Percentiles rank a stretch among this genome's conserved stretches.
Conservation (phyloP, 2,888 invertebrate species). For the Villa cingulata region DNA sequence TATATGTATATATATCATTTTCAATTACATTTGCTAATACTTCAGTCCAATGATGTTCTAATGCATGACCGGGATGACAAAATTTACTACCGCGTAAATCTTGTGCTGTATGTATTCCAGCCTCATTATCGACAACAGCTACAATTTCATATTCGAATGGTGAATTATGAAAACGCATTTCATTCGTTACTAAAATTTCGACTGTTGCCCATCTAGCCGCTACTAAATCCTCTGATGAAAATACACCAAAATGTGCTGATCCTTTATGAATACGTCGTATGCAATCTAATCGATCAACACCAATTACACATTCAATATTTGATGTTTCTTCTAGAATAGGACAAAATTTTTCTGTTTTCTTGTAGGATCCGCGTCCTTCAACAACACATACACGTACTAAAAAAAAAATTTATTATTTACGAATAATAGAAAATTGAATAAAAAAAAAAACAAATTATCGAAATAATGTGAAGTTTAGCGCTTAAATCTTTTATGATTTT, state of each 20-base stretch:
- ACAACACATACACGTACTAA: constrained; percentile 60
- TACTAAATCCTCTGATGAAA: constrained; percentile 73
- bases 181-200: constrained; percentile 56
- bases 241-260: constrained; percentile 69
- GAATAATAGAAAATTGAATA: neutral
- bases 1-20: too few relatives aligned
- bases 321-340: constrained; percentile 46
- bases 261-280: constrained; percentile 61
- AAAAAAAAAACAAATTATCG: too few relatives aligned
- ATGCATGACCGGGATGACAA: constrained; percentile 72
- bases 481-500: neutral
- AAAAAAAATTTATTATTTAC: constrained; percentile 22
- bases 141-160: constrained; percentile 49
- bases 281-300: constrained; percentile 67
- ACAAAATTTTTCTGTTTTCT: constrained; percentile 48
- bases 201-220: constrained; percentile 53
- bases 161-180: constrained; percentile 44
- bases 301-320: constrained; percentile 56
- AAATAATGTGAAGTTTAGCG: neutral
- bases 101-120: constrained; percentile 44
- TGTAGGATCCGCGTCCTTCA: constrained; percentile 48
- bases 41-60: constrained; percentile 58
- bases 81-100: constrained; percentile 54
- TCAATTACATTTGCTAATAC: constrained; percentile 56
- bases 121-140: constrained; percentile 48